Percentiles rank a stretch among this genome's conserved stretches.
Evolutionary conservation across 2,888 invertebrate species (phyloP).

Genomic region (Trissolcus japonicus): DNA sequence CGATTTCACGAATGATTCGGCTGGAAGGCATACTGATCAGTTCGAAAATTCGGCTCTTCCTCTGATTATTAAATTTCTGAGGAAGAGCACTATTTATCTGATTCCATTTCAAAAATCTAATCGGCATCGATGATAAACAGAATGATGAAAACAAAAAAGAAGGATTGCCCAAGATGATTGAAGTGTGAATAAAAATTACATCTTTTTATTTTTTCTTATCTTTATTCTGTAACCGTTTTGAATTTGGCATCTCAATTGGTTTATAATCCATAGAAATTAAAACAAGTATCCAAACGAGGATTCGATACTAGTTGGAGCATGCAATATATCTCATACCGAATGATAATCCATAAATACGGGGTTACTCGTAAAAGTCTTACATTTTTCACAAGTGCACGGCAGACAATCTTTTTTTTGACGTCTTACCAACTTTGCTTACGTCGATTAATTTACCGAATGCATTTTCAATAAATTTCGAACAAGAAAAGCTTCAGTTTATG

Average conservation of each 20-base stretch:
- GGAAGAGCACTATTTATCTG: constrained; percentile 13
- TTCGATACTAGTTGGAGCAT: constrained; percentile 26
- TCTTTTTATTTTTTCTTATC: constrained; percentile 12
- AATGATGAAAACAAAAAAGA: constrained; percentile 23
- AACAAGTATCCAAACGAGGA: constrained; percentile 7
- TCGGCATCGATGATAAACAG: not conserved
- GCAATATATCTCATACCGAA: constrained; percentile 26
- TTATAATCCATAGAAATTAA: not conserved
- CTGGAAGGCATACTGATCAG: constrained; percentile 36
- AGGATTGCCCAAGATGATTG: constrained; percentile 23
- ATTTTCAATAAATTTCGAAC: constrained; percentile 20
- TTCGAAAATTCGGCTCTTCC: constrained; percentile 24
- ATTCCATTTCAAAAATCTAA: not conserved
- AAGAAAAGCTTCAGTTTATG: constrained; percentile 27
- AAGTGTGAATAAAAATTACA: constrained; percentile 26
- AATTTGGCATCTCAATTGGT: no score
- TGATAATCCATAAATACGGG: constrained; percentile 14
- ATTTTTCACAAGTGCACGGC: constrained; percentile 12
- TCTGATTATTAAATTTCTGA: no score
- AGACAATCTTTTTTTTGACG: not conserved
- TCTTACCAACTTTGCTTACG: not conserved
- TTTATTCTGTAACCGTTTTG: constrained; percentile 42
- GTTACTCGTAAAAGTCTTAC: constrained; percentile 5
- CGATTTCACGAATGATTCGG: constrained; percentile 41
- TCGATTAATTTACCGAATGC: constrained; percentile 13